A percentile compares a stretch with the other conserved stretches of the same genome.
These are phyloP conservation scores for Agrilus planipennis DNA, from an alignment of 1,140 invertebrate genomes.

Conservation along the genomic window DNA sequence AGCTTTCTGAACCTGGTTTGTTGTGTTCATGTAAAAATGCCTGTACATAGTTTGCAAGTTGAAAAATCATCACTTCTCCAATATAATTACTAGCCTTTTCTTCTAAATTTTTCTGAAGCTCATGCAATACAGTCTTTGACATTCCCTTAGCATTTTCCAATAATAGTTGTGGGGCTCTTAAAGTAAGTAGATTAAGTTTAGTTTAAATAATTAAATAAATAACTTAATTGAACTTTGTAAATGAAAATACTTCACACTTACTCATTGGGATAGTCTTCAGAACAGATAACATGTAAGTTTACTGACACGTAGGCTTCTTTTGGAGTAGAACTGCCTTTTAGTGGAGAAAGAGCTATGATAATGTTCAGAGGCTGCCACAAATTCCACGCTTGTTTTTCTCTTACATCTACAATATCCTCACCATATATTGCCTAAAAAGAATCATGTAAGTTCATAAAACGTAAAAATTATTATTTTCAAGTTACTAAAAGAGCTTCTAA, in stretches of 20 bases:
- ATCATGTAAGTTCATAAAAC: conserved; percentile 8
- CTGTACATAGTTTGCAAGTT: conserved; percentile 55
- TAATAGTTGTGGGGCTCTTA: conserved; percentile 46
- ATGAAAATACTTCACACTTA: conserved; percentile 33
- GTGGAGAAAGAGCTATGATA: conserved; percentile 49
- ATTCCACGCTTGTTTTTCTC: conserved; percentile 37
- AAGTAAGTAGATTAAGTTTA: background rate
- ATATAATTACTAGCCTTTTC: conserved; percentile 41
- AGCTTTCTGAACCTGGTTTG: conserved; percentile 58
- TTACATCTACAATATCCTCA: conserved; percentile 45
- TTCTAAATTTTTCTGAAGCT: conserved; percentile 45
- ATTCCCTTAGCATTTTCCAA: conserved; percentile 58
- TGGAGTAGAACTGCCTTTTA: conserved; percentile 49
- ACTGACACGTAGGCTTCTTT: conserved; percentile 49
- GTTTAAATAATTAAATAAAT: background rate
- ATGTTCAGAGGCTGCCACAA: conserved; percentile 56
- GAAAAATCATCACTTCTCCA: conserved; percentile 69
- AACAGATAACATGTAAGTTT: conserved; percentile 56
- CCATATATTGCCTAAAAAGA: conserved; percentile 49
- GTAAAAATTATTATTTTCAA: conserved; percentile 14
- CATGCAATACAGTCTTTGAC: conserved; percentile 44
- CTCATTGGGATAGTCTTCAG: conserved; percentile 57
- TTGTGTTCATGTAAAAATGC: conserved; percentile 61
- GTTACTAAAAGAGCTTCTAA: conserved; percentile 55
- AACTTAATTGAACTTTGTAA: background rate